Conservation (phyloP, 2,888 invertebrate genomes). For the Brachyopa scutellaris region DNA sequence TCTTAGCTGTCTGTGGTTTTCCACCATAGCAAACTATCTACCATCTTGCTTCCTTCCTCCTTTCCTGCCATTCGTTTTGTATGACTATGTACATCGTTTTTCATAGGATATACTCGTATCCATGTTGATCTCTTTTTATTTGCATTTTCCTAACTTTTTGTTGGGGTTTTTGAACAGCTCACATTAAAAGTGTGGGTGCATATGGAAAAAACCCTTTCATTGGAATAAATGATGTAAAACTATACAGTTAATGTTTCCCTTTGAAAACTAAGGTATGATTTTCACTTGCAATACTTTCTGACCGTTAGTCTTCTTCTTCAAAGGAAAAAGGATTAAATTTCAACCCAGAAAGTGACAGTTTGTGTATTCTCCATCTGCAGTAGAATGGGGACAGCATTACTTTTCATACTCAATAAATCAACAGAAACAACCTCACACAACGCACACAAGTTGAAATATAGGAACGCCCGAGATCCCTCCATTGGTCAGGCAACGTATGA, state of each 20-base stretch:
- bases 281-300: too few species aligned
- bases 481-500: background rate
- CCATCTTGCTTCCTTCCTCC: background rate
- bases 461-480: background rate
- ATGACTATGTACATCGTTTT: background rate
- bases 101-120: background rate
- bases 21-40: too few species aligned
- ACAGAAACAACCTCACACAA: background rate
- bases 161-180: too few species aligned
- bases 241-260: background rate
- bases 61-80: background rate
- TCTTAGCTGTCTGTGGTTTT: too few species aligned
- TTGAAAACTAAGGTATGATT: too few species aligned
- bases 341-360: too few species aligned
- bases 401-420: constrained; percentile 51
- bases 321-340: too few species aligned
- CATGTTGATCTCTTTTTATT: background rate
- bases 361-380: too few species aligned
- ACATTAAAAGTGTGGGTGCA: too few species aligned
- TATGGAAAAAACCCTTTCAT: background rate
- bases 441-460: background rate
- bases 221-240: constrained; percentile 13
- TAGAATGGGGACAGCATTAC: too few species aligned
- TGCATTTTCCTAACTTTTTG: background rate
- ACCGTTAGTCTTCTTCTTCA: too few species aligned